Percentiles rank a stretch among this genome's conserved stretches.
Evolutionary conservation across 2,113 vertebrate species (phyloP).

Genomic region (mouse (Mus musculus)): DNA sequence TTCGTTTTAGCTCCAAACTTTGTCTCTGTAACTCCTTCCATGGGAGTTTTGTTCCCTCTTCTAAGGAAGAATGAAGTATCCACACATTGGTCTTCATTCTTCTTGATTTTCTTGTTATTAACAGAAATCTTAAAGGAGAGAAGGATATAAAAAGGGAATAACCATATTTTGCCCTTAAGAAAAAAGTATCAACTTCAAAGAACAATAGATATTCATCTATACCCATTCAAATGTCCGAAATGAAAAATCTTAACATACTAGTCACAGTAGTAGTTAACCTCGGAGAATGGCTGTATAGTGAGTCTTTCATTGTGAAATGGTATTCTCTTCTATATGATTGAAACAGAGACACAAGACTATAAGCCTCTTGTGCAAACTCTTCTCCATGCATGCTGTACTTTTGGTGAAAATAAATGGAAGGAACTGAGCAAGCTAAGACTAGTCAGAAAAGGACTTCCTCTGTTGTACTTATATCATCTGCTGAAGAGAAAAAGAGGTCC

Average conservation of each 20-base stretch:
- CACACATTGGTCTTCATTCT: too few species aligned
- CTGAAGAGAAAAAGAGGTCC: background rate
- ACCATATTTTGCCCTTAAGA: background rate
- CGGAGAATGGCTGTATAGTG: background rate
- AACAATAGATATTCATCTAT: background rate
- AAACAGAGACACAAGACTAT: background rate
- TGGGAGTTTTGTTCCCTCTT: too few species aligned
- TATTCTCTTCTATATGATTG: background rate
- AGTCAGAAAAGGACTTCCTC: background rate
- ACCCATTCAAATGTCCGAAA: background rate
- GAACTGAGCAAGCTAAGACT: background rate
- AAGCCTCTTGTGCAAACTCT: background rate
- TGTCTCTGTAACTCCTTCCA: too few species aligned
- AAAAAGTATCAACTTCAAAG: background rate
- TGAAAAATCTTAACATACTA: background rate
- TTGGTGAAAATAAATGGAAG: constrained; percentile 7
- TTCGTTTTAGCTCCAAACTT: too few species aligned
- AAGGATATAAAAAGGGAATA: background rate
- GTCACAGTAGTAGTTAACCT: background rate
- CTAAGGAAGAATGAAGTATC: too few species aligned
- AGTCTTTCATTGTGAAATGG: background rate
- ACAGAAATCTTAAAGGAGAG: background rate
- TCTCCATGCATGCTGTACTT: background rate
- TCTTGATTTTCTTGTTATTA: too few species aligned
- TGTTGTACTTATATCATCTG: background rate